These are phyloP conservation scores for Leucoptera coffeella DNA, from an alignment of 2,888 invertebrate genomes.

Conservation along the genomic window DNA sequence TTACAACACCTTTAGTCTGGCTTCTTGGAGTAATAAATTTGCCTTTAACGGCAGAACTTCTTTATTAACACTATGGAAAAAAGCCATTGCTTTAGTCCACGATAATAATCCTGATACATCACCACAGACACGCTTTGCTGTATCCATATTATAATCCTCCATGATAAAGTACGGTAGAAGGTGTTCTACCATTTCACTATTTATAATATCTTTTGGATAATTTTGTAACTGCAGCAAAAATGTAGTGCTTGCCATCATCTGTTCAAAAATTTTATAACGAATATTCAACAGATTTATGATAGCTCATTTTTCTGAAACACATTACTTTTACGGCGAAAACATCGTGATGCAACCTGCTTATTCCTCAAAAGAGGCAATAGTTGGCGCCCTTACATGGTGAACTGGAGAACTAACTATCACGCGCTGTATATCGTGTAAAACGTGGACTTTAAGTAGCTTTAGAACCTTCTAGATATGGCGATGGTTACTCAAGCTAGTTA, in stretches of 20 bases:
- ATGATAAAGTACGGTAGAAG: constrained; percentile 86
- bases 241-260: constrained; percentile 95
- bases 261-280: too few relatives aligned
- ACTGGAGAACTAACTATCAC: too few relatives aligned
- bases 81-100: constrained; percentile 95
- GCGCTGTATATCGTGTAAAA: too few relatives aligned
- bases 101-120: constrained; percentile 92
- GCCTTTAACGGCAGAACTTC: constrained; percentile 93
- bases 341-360: too few relatives aligned
- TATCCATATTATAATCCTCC: constrained; percentile 97
- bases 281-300: too few relatives aligned
- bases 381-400: too few relatives aligned
- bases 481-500: too few relatives aligned
- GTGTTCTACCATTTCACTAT: constrained; percentile 94
- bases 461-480: too few relatives aligned
- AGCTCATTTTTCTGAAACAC: too few relatives aligned
- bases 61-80: constrained; percentile 93
- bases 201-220: constrained; percentile 94
- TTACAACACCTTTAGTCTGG: constrained; percentile 76
- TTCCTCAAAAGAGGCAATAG: too few relatives aligned
- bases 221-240: constrained; percentile 88
- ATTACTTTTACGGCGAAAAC: too few relatives aligned
- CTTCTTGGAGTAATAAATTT: constrained; percentile 86
- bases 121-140: constrained; percentile 90
- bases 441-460: too few relatives aligned